phyloP scores from a whole-genome alignment of 2,888 invertebrate genomes.

The Diploptera punctata region DNA sequence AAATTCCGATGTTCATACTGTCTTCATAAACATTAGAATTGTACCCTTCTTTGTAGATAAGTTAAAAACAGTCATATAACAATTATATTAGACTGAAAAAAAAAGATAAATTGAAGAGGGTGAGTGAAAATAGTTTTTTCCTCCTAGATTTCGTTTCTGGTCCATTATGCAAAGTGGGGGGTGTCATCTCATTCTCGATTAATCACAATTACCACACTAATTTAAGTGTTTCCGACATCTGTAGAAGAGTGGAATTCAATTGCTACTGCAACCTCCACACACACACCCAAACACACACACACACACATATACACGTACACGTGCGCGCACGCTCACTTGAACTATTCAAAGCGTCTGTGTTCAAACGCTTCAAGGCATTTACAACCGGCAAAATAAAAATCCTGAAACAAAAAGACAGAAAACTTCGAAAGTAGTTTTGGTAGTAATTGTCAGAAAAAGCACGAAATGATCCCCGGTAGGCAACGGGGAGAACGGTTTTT shows the following conservation, averaged over 20 bases:
- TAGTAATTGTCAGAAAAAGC: not conserved
- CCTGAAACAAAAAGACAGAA: not conserved
- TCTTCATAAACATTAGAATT: too few species aligned
- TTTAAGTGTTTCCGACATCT: not conserved
- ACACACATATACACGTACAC: too few species aligned
- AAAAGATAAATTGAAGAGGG: too few species aligned
- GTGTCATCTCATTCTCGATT: not conserved
- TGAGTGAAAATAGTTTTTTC: too few species aligned
- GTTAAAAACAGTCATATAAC: too few species aligned
- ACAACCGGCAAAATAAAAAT: not conserved
- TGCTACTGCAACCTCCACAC: not conserved
- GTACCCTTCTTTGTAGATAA: too few species aligned
- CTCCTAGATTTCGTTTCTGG: too few species aligned
- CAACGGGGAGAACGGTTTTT: not conserved
- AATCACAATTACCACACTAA: not conserved
- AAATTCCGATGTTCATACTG: too few species aligned
- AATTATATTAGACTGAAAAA: too few species aligned
- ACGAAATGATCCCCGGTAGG: not conserved
- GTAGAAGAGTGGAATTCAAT: not conserved
- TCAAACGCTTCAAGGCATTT: not conserved
- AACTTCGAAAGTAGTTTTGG: not conserved
- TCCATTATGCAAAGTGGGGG: too few species aligned
- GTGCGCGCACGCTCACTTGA: not conserved
- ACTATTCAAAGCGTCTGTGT: not conserved
- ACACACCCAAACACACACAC: too few species aligned